Conservation (phyloP, 2,113 vertebrate species). For the Zosterops japonicus region DNA sequence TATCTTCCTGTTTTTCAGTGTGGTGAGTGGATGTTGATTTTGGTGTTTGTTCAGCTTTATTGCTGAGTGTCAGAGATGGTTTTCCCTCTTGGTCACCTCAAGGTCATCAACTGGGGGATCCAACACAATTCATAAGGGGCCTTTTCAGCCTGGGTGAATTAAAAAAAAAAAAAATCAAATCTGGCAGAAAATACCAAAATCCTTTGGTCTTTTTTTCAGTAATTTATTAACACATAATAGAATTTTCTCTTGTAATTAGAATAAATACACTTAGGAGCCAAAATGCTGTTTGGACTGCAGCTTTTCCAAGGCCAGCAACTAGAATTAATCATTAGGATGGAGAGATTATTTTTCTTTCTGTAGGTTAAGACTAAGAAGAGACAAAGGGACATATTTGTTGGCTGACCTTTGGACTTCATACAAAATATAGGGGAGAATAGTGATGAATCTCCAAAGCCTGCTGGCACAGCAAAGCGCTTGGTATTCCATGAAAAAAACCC, state of each 20-base stretch:
- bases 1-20: neutral
- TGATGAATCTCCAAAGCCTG: slow-evolving; percentile 69
- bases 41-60: neutral
- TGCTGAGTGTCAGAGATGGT: neutral
- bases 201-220: neutral
- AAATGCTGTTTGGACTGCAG: neutral
- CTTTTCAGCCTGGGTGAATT: neutral
- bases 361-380: neutral
- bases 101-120: neutral
- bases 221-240: neutral
- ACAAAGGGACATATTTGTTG: slow-evolving; percentile 59
- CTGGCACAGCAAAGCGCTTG: slow-evolving; percentile 57
- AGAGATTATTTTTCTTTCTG: neutral
- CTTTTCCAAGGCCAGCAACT: neutral
- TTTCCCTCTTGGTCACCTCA: neutral
- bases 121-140: neutral
- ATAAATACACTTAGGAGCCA: neutral
- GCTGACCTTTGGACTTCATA: slow-evolving; percentile 61
- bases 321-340: neutral
- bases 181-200: neutral
- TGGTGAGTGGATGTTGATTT: neutral
- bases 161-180: neutral
- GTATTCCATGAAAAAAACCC: slow-evolving; percentile 65
- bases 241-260: neutral
- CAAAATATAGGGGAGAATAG: slow-evolving; percentile 71